These are phyloP conservation scores for Chaetoderma sp. DNA, from an alignment of 2,888 invertebrate genomes.

Conservation along the genomic window DNA sequence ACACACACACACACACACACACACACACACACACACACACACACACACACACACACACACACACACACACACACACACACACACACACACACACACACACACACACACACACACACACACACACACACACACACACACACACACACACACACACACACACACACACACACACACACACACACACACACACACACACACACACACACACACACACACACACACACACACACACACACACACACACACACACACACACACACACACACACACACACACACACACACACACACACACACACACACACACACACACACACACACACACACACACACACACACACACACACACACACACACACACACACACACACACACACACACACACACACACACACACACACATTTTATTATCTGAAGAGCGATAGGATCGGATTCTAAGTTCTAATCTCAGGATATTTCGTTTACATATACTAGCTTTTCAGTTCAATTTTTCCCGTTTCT, in stretches of 20 bases:
- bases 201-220: neutral
- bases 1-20: neutral
- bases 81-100: neutral
- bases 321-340: neutral
- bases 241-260: neutral
- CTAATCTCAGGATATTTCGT: no score
- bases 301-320: neutral
- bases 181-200: neutral
- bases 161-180: neutral
- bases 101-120: neutral
- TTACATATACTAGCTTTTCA: no score
- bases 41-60: neutral
- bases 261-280: neutral
- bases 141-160: neutral
- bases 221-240: neutral
- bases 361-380: neutral
- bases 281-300: neutral
- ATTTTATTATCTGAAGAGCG: neutral
- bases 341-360: neutral
- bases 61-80: neutral
- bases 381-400: neutral
- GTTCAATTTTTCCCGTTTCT: no score
- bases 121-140: neutral
- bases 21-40: neutral
- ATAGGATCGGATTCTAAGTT: neutral